These are phyloP conservation scores for Ammospiza nelsoni DNA, from an alignment of 2,113 vertebrate species.

Conservation along the genomic window DNA sequence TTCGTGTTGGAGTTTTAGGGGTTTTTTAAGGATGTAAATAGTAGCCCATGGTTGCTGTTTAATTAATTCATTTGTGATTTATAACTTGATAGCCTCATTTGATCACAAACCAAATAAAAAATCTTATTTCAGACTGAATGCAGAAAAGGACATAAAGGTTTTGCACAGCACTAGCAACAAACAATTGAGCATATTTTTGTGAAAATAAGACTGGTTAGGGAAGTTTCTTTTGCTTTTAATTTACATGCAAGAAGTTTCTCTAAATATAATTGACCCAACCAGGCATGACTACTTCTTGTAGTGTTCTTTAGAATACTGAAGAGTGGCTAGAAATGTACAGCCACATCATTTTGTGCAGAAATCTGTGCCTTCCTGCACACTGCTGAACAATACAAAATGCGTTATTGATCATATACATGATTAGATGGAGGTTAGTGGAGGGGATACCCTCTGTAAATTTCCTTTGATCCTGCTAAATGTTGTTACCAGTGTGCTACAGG, in stretches of 20 bases:
- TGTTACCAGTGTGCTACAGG: constrained; percentile 19
- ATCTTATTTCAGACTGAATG: background rate
- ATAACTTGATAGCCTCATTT: background rate
- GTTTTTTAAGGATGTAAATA: background rate
- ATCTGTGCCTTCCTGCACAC: constrained; percentile 1
- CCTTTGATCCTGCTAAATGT: constrained; percentile 47
- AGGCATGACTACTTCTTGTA: background rate
- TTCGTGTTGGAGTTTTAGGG: background rate
- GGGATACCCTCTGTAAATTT: constrained; percentile 47
- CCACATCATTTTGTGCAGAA: constrained; percentile 17
- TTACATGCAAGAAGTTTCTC: background rate
- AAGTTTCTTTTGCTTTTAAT: background rate
- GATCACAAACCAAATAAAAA: background rate
- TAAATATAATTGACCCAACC: background rate
- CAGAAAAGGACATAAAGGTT: background rate
- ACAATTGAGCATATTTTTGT: background rate
- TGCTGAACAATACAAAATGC: constrained; percentile 19
- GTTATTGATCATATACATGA: constrained; percentile 56
- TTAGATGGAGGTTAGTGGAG: constrained; percentile 32
- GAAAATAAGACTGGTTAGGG: background rate
- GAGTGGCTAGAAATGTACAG: background rate
- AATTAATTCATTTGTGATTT: background rate
- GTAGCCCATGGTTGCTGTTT: background rate
- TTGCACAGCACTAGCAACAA: background rate
- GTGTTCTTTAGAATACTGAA: background rate